These are phyloP conservation scores for Poliocrania exsul DNA, from an alignment of 2,797 vertebrate genomes.

Conservation along the genomic window DNA sequence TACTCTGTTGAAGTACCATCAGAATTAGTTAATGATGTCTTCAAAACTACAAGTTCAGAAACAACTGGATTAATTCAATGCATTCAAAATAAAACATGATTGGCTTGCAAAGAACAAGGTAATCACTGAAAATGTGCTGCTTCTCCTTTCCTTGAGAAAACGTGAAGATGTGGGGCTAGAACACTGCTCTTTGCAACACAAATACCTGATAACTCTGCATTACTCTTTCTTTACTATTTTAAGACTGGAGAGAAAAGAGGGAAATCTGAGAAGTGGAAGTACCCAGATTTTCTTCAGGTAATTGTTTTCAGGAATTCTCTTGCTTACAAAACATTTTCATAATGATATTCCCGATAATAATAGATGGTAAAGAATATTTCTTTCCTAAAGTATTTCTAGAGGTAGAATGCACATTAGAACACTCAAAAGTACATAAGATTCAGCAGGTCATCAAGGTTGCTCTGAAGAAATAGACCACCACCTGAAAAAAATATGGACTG, in stretches of 20 bases:
- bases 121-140: neutral
- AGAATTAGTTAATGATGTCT: neutral
- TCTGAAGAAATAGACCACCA: neutral
- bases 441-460: neutral
- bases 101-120: neutral
- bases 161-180: neutral
- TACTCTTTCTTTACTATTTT: neutral
- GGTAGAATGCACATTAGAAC: neutral
- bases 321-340: neutral
- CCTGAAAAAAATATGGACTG: neutral
- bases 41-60: neutral
- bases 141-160: neutral
- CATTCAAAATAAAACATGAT: neutral
- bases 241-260: neutral
- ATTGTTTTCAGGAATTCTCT: neutral
- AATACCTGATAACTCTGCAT: neutral
- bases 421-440: neutral
- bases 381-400: neutral
- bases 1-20: neutral
- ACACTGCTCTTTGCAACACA: fast-evolving
- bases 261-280: neutral
- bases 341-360: neutral
- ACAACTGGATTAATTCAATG: neutral
- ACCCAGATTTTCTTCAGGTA: neutral
- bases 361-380: neutral